Evolutionary conservation across 1,140 invertebrate species (phyloP).

Genomic region (Maconellicoccus hirsutus): DNA sequence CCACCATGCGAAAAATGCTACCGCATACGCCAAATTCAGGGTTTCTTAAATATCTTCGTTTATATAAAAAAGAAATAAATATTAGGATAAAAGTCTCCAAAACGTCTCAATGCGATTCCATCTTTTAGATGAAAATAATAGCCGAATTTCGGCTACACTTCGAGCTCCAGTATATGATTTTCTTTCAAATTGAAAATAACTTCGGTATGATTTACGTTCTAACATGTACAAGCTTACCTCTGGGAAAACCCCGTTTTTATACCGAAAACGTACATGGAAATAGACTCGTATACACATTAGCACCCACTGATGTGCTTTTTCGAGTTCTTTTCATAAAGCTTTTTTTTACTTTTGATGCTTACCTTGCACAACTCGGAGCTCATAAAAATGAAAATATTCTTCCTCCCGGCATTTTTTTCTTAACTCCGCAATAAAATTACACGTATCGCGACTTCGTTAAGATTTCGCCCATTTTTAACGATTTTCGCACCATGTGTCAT

Average conservation of each 20-base stretch:
- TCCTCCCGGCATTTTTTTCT: neutral
- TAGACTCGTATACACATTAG: neutral
- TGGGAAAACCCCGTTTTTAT: too few species aligned
- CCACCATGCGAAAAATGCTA: too few species aligned
- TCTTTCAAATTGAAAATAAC: too few species aligned
- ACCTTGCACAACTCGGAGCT: neutral
- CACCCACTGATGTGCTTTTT: neutral
- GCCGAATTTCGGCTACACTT: too few species aligned
- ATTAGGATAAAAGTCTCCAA: too few species aligned
- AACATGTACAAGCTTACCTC: too few species aligned
- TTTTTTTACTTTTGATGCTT: neutral
- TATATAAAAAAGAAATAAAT: too few species aligned
- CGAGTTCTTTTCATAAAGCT: neutral
- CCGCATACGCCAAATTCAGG: neutral
- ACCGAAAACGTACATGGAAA: too few species aligned
- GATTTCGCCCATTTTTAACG: neutral
- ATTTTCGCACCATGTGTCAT: neutral
- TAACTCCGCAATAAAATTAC: conserved; percentile 11
- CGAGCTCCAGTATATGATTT: too few species aligned
- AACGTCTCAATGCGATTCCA: too few species aligned
- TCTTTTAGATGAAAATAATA: too few species aligned
- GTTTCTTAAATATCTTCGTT: neutral
- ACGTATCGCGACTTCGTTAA: conserved; percentile 3
- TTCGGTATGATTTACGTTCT: too few species aligned
- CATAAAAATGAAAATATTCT: conserved; percentile 15